phyloP scores from a whole-genome alignment of 1,140 invertebrate genomes.

The Pseudomyrmex pallidus region DNA sequence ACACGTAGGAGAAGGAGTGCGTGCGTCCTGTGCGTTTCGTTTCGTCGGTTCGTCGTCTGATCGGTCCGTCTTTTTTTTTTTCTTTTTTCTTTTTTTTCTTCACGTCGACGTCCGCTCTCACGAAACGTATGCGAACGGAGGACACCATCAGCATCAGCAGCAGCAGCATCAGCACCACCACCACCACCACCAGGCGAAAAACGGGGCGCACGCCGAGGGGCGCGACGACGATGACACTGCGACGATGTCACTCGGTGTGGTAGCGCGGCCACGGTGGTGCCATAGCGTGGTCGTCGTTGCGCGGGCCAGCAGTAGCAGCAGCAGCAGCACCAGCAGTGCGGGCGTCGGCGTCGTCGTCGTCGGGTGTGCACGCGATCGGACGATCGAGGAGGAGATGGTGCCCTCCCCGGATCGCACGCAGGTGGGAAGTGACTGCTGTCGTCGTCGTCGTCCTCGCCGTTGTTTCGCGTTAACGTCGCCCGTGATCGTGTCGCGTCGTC shows the following conservation, averaged over 20 bases:
- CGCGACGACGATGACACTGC: conserved; percentile 71
- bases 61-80: conserved; percentile 2
- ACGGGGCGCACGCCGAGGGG: conserved; percentile 49
- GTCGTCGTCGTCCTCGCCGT: conserved; percentile 24
- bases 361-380: conserved; percentile 71
- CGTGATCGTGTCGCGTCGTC: not conserved
- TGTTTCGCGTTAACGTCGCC: conserved; percentile 32
- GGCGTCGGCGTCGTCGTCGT: conserved; percentile 71
- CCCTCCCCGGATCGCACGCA: conserved; percentile 60
- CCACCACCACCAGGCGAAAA: conserved; percentile 28
- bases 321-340: conserved; percentile 55
- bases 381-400: conserved; percentile 72
- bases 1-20: conserved; percentile 49
- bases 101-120: conserved; percentile 39
- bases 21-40: conserved; percentile 49
- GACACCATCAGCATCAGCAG: conserved; percentile 4
- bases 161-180: conserved; percentile 11
- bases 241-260: conserved; percentile 70
- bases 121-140: conserved; percentile 11
- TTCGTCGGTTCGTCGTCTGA: not conserved
- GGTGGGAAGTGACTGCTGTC: conserved; percentile 63
- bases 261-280: conserved; percentile 66
- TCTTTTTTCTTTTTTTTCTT: conserved; percentile 10
- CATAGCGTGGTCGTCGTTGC: conserved; percentile 60
- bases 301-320: conserved; percentile 6